These are phyloP conservation scores for Peribatodes rhomboidaria DNA, from an alignment of 2,888 invertebrate species.

Conservation along the genomic window DNA sequence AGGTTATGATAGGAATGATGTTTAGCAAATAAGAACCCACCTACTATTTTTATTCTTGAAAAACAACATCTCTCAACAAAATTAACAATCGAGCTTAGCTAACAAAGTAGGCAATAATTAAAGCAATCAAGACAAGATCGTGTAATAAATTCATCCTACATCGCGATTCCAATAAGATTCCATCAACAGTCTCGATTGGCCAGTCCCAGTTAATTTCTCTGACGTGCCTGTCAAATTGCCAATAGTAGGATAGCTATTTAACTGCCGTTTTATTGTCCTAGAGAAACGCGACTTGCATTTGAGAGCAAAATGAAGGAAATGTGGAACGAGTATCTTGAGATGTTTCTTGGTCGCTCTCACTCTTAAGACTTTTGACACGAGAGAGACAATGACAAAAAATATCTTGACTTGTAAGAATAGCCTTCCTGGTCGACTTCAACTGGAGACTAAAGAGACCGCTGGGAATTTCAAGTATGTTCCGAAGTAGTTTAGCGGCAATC, in stretches of 20 bases:
- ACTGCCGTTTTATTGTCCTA: slow-evolving; percentile 67
- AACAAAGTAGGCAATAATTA: slow-evolving; percentile 3
- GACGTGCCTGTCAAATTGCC: slow-evolving; percentile 52
- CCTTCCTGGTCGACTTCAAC: slow-evolving; percentile 29
- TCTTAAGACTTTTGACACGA: no score
- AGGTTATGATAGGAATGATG: no score
- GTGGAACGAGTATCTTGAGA: no score
- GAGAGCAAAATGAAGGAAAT: slow-evolving; percentile 45
- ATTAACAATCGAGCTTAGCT: not conserved
- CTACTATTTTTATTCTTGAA: not conserved
- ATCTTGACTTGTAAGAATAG: no score
- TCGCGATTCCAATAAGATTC: slow-evolving; percentile 19
- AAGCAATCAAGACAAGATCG: not conserved
- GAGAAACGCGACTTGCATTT: slow-evolving; percentile 63
- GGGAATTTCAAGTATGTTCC: slow-evolving; percentile 12
- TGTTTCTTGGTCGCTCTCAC: no score
- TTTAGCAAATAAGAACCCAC: not conserved
- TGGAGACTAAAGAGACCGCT: not conserved
- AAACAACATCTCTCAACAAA: not conserved
- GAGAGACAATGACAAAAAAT: no score
- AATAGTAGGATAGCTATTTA: slow-evolving; percentile 55
- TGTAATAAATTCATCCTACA: slow-evolving; percentile 17
- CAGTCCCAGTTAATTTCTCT: slow-evolving; percentile 42
- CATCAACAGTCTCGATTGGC: slow-evolving; percentile 36
- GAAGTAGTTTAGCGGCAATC: slow-evolving; percentile 1